A percentile compares a stretch with the other conserved stretches of the same genome.
Conservation (phyloP, 2,113 vertebrate genomes). For the Octodon degus region DNA sequence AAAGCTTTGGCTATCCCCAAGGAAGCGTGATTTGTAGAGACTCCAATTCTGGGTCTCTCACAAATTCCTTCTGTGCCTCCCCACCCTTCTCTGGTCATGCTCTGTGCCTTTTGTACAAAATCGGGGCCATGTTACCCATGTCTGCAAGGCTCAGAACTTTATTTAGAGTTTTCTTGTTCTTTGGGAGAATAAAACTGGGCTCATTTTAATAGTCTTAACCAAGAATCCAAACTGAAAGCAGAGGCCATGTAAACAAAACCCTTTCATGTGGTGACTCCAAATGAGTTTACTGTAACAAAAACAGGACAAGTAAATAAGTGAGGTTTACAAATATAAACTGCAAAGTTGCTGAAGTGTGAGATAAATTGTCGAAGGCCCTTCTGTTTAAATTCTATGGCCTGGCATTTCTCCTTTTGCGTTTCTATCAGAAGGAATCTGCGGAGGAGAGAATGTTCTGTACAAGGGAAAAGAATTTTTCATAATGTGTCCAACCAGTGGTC, state of each 20-base stretch:
- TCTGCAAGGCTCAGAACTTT: constrained; percentile 62
- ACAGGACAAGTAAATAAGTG: constrained; percentile 82
- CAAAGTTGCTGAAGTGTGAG: constrained; percentile 83
- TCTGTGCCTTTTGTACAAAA: constrained; percentile 55
- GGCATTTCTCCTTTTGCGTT: constrained; percentile 55
- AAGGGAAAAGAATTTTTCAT: constrained; percentile 63
- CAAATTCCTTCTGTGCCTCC: constrained; percentile 22
- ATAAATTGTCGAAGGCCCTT: constrained; percentile 75
- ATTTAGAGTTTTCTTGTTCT: constrained; percentile 75
- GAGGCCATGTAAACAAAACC: constrained; percentile 78
- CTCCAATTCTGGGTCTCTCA: background rate
- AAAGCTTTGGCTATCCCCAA: background rate
- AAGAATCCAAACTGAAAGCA: constrained; percentile 82
- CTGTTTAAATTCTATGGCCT: constrained; percentile 76
- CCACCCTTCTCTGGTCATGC: background rate
- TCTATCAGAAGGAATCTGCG: constrained; percentile 57
- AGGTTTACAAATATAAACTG: constrained; percentile 81
- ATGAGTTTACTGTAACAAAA: constrained; percentile 82
- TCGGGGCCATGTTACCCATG: constrained; percentile 11
- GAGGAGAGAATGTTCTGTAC: constrained; percentile 65
- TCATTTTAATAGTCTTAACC: constrained; percentile 78
- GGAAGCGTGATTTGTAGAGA: background rate
- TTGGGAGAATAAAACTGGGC: constrained; percentile 62
- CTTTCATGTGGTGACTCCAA: constrained; percentile 81
- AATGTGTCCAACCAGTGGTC: background rate